Conservation (phyloP, 2,888 invertebrate genomes). For the Vesta saturnalis region DNA sequence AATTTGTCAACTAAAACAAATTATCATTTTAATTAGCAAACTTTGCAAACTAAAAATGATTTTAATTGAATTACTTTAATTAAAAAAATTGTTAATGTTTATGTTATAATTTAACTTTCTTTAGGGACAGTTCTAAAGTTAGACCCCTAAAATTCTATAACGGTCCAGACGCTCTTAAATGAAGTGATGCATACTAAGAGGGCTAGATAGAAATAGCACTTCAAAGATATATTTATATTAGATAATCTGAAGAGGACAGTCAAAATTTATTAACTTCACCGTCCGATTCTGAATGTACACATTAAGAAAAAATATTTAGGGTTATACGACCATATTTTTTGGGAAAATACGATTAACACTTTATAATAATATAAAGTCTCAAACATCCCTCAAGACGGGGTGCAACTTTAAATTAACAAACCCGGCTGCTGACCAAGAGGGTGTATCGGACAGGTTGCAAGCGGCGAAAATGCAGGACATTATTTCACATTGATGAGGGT, state of each 20-base stretch:
- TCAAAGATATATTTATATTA: constrained; percentile 3
- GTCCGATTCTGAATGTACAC: background rate
- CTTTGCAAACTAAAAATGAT: no score
- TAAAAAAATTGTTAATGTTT: no score
- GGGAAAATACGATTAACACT: background rate
- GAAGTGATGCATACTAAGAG: constrained; percentile 4
- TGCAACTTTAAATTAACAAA: constrained; percentile 38
- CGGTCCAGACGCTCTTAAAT: background rate
- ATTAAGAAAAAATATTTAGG: background rate
- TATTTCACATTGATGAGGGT: constrained; percentile 61
- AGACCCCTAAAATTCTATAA: constrained; percentile 2
- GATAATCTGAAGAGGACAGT: constrained; percentile 6
- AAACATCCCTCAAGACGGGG: constrained; percentile 35
- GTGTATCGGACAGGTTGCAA: constrained; percentile 52
- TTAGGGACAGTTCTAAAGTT: constrained; percentile 2
- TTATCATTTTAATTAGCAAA: no score
- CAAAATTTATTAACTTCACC: background rate
- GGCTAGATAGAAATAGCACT: background rate
- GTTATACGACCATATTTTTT: background rate
- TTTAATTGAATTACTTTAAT: no score
- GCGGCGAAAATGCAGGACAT: constrained; percentile 52
- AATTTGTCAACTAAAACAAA: no score
- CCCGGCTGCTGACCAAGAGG: constrained; percentile 45
- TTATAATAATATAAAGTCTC: background rate
- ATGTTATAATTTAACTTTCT: background rate